Evolutionary conservation across 2,113 vertebrate genomes (phyloP).

Genomic region (Datnioides undecimradiatus): DNA sequence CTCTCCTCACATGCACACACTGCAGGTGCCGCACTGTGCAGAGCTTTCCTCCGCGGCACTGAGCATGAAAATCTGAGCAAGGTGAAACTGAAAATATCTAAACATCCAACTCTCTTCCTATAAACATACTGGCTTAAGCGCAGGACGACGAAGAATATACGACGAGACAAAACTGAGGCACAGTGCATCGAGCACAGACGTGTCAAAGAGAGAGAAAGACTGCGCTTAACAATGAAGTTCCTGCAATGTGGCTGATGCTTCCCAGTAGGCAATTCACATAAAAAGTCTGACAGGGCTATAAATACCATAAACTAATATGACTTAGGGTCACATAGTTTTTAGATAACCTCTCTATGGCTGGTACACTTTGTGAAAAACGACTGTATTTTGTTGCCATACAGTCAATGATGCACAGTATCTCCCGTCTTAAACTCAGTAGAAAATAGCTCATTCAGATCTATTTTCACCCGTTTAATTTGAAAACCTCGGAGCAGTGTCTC

Average conservation of each 20-base stretch:
- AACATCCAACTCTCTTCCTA: constrained; percentile 66
- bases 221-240: constrained; percentile 42
- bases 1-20: constrained; percentile 34
- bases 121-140: constrained; percentile 51
- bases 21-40: constrained; percentile 65
- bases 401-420: not conserved
- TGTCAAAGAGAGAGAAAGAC: constrained; percentile 47
- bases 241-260: constrained; percentile 29
- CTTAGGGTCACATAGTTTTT: constrained; percentile 38
- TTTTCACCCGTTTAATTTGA: constrained; percentile 44
- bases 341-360: constrained; percentile 42
- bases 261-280: constrained; percentile 16
- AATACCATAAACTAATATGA: constrained; percentile 43
- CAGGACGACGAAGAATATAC: constrained; percentile 40
- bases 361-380: constrained; percentile 35
- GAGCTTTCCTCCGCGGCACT: constrained; percentile 35
- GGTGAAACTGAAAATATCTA: constrained; percentile 61
- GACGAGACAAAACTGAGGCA: constrained; percentile 40
- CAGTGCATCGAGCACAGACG: constrained; percentile 30
- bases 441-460: constrained; percentile 52
- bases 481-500: constrained; percentile 40
- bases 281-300: constrained; percentile 49
- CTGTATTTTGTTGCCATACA: constrained; percentile 45
- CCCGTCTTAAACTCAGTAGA: not conserved
- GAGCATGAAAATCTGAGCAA: constrained; percentile 45